Evolutionary conservation across 2,113 vertebrate species (phyloP).

Genomic region (Erythrolamprus reginae): DNA sequence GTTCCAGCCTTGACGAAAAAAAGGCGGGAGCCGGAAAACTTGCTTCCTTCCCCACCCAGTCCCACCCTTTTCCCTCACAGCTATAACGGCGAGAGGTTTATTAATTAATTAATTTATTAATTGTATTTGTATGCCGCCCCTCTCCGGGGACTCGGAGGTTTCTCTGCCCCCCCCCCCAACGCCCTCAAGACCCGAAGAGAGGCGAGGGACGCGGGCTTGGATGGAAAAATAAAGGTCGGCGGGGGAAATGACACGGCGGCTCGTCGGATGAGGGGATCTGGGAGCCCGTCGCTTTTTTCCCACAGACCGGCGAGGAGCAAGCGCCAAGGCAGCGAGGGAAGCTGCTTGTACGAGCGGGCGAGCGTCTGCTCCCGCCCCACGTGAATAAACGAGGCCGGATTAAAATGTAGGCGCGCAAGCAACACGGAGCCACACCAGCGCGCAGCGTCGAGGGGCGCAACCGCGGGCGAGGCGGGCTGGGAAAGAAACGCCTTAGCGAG

Average conservation of each 20-base stretch:
- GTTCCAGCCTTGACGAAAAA: background rate
- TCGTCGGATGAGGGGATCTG: background rate
- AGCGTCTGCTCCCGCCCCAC: background rate
- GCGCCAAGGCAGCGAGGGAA: background rate
- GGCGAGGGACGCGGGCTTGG: conserved; percentile 38
- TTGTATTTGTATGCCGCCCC: no score
- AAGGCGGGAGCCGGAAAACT: background rate
- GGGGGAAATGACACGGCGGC: background rate
- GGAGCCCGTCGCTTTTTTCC: background rate
- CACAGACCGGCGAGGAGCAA: conserved; percentile 14
- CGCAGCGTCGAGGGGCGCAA: background rate
- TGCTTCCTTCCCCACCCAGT: no score
- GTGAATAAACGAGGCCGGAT: background rate
- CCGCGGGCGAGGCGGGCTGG: conserved; percentile 20
- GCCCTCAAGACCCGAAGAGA: background rate
- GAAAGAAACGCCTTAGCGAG: conserved; percentile 36
- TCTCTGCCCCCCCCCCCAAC: background rate
- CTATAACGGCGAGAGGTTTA: background rate
- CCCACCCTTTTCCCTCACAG: background rate
- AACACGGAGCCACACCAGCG: no score
- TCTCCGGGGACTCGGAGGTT: no score
- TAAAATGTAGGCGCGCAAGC: conserved; percentile 2
- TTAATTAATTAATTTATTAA: no score
- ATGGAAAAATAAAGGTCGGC: conserved; percentile 25
- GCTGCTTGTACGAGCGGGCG: background rate